These are phyloP conservation scores for Cybosia mesomella DNA, from an alignment of 2,888 invertebrate genomes.

Conservation along the genomic window DNA sequence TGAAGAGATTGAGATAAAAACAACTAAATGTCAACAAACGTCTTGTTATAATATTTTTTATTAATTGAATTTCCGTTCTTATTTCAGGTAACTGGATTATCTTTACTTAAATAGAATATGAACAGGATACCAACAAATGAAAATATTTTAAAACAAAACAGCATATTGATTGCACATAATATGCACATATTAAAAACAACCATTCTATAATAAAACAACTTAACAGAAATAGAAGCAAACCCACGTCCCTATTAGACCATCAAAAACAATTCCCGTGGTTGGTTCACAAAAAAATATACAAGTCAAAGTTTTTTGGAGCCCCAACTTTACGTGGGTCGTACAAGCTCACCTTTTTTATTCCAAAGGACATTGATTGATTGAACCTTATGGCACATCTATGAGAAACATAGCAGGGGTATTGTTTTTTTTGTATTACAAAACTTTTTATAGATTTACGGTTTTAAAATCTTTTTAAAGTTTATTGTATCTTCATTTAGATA, in stretches of 20 bases:
- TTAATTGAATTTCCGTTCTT: background rate
- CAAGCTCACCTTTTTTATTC: constrained; percentile 77
- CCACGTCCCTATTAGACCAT: constrained; percentile 68
- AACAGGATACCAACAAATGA: no score
- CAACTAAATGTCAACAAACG: background rate
- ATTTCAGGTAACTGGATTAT: background rate
- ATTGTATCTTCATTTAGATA: constrained; percentile 83
- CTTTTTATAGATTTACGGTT: constrained; percentile 63
- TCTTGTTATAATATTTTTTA: background rate
- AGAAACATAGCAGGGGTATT: constrained; percentile 78
- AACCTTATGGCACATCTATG: constrained; percentile 82
- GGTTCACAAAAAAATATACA: constrained; percentile 74
- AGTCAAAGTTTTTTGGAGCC: constrained; percentile 76
- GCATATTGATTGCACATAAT: background rate
- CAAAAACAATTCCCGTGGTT: constrained; percentile 74
- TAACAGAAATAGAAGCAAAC: constrained; percentile 65
- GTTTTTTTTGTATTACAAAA: constrained; percentile 69
- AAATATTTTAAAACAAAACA: background rate
- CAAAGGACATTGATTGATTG: constrained; percentile 86
- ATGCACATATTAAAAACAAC: constrained; percentile 2
- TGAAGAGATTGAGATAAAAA: background rate
- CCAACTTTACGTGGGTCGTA: constrained; percentile 84
- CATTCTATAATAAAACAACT: constrained; percentile 32
- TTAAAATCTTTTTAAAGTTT: constrained; percentile 67
- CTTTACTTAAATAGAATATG: no score